Percentiles rank a stretch among this genome's conserved stretches.
These are phyloP conservation scores for Gymnobelideus leadbeateri DNA, from an alignment of 2,113 vertebrate species.

Conservation along the genomic window DNA sequence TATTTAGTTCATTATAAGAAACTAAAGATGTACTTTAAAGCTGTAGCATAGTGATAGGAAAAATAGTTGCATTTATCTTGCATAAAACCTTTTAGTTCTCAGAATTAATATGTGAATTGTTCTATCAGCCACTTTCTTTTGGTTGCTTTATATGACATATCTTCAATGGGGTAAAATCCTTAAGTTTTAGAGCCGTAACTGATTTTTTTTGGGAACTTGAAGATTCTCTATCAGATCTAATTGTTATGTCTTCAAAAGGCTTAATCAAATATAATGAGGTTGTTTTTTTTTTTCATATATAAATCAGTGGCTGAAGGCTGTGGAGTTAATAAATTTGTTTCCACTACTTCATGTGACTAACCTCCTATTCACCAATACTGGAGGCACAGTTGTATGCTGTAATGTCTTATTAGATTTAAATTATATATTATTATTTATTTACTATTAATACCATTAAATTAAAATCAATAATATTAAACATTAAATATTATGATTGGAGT, in stretches of 20 bases:
- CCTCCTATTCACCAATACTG: slow-evolving; percentile 75
- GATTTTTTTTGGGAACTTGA: slow-evolving; percentile 55
- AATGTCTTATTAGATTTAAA: slow-evolving; percentile 81
- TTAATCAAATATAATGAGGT: slow-evolving; percentile 58
- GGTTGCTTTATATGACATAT: slow-evolving; percentile 51
- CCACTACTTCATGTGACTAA: slow-evolving; percentile 59
- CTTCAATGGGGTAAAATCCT: slow-evolving; percentile 31
- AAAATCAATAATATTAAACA: slow-evolving; percentile 75
- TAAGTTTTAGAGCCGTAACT: slow-evolving; percentile 35
- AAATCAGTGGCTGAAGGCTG: slow-evolving; percentile 72
- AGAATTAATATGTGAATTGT: slow-evolving; percentile 43
- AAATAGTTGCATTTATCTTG: slow-evolving; percentile 47
- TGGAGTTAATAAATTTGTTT: slow-evolving; percentile 69
- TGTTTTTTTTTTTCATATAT: slow-evolving; percentile 53
- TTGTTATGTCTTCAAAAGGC: slow-evolving; percentile 71
- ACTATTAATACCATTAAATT: no score
- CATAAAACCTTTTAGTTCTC: slow-evolving; percentile 42
- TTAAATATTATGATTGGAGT: slow-evolving; percentile 77
- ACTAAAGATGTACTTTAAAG: slow-evolving; percentile 68
- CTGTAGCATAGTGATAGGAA: slow-evolving; percentile 46
- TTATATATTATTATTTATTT: no score
- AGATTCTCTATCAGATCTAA: slow-evolving; percentile 69
- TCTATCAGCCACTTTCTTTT: slow-evolving; percentile 14
- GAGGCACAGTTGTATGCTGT: slow-evolving; percentile 82
- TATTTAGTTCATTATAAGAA: slow-evolving; percentile 69